Conservation (phyloP, 2,113 vertebrate genomes). For the Microcebus jonahi region DNA sequence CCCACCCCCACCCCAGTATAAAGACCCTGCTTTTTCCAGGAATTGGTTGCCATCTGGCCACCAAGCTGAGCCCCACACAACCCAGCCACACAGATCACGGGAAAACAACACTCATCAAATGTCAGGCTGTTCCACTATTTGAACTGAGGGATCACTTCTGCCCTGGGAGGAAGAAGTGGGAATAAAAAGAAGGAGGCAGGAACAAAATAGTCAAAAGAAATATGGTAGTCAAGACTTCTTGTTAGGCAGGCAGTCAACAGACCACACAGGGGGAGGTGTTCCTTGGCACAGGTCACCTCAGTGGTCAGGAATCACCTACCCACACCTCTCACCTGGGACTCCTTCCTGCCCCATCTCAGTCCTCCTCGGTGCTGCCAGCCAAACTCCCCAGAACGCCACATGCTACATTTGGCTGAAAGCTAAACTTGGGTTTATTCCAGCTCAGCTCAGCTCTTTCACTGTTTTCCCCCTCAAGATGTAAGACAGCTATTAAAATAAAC, state of each 20-base stretch:
- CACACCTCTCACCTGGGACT: background rate
- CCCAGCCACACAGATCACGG: background rate
- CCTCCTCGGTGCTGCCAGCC: background rate
- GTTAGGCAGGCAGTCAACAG: background rate
- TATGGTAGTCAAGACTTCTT: background rate
- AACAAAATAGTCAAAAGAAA: background rate
- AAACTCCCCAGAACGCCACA: background rate
- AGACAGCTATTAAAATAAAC: constrained; percentile 51
- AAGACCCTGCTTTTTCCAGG: background rate
- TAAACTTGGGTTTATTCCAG: constrained; percentile 38
- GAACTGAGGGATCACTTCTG: background rate
- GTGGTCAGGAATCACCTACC: background rate
- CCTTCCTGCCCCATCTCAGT: background rate
- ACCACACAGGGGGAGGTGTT: background rate
- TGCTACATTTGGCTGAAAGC: background rate
- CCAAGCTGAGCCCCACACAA: background rate
- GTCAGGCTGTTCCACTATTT: background rate
- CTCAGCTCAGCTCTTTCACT: constrained; percentile 24
- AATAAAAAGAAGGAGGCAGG: background rate
- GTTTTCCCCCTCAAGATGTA: constrained; percentile 35
- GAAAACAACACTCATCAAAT: background rate
- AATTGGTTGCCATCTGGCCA: background rate
- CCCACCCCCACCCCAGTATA: too few relatives aligned
- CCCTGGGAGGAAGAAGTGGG: background rate
- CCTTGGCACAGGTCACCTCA: background rate